These are phyloP conservation scores for Corapipo altera DNA, from an alignment of 2,113 vertebrate genomes.

Conservation along the genomic window DNA sequence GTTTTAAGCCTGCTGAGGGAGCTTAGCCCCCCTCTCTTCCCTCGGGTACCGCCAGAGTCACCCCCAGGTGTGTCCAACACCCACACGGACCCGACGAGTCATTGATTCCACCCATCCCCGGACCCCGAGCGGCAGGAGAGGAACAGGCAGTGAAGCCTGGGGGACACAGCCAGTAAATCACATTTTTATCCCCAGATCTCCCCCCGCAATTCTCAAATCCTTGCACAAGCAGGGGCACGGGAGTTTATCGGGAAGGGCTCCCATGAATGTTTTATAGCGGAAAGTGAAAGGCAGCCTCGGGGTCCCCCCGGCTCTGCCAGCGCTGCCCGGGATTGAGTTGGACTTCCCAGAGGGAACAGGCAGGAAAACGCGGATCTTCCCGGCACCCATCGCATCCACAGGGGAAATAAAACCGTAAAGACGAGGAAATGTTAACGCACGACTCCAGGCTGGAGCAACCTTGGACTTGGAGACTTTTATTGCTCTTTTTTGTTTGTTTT, in stretches of 20 bases:
- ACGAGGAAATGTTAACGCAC: fast-evolving
- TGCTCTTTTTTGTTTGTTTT: background rate
- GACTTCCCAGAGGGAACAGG: background rate
- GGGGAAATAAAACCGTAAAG: background rate
- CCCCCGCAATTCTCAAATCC: background rate
- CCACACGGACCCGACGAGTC: fast-evolving
- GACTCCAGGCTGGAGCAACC: background rate
- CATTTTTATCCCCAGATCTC: background rate
- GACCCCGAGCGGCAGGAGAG: background rate
- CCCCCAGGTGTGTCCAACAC: background rate
- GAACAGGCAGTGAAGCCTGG: background rate
- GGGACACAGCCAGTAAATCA: background rate
- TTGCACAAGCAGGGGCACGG: background rate
- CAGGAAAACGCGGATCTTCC: background rate
- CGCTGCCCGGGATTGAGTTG: background rate
- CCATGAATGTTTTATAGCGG: background rate
- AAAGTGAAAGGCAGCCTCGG: background rate
- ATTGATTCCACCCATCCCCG: background rate
- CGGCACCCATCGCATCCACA: fast-evolving
- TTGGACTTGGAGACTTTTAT: constrained; percentile 26
- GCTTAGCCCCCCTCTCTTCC: background rate
- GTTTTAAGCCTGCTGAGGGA: background rate
- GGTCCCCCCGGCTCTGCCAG: background rate
- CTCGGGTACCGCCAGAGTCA: background rate
- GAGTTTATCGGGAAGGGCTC: background rate